A percentile compares a stretch with the other conserved stretches of the same genome.
phyloP scores from a whole-genome alignment of 2,113 vertebrate genomes.

The Plecotus auritus region DNA sequence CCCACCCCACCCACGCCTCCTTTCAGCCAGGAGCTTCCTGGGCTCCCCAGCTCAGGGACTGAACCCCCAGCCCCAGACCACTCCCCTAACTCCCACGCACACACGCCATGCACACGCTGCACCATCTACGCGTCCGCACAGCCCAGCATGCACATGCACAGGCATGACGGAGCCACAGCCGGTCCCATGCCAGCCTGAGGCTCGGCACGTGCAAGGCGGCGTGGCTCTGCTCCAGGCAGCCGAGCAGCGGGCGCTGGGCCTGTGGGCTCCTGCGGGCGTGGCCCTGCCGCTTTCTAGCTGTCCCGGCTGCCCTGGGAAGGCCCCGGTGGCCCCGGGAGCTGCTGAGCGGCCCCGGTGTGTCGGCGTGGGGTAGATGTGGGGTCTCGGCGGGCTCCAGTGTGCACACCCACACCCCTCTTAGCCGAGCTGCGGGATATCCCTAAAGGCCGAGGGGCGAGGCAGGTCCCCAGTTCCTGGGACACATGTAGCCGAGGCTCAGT shows the following conservation, averaged over 20 bases:
- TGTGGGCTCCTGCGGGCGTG: too few relatives aligned
- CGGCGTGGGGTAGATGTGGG: too few relatives aligned
- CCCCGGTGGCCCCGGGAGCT: neutral
- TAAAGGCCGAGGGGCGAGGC: neutral
- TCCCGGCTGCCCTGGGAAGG: neutral
- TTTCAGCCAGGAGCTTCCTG: too few relatives aligned
- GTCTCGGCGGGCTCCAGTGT: neutral
- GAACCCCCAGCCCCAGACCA: neutral
- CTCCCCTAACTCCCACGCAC: accelerated
- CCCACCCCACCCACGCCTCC: accelerated
- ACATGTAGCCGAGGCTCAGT: accelerated
- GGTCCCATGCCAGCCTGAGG: too few relatives aligned
- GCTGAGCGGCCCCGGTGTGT: neutral
- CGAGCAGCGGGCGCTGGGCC: too few relatives aligned
- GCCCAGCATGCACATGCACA: too few relatives aligned
- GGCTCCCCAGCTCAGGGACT: neutral
- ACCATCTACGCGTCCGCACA: too few relatives aligned
- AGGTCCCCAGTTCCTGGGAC: neutral
- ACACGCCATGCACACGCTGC: neutral
- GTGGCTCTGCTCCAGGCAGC: too few relatives aligned
- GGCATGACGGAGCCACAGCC: too few relatives aligned
- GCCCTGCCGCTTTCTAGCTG: too few relatives aligned
- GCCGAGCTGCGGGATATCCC: accelerated
- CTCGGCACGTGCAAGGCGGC: too few relatives aligned
- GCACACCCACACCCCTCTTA: neutral